Percentiles rank a stretch among this genome's conserved stretches.
Conservation (phyloP, 1,140 invertebrate genomes). For the Drosophila sechellia region DNA sequence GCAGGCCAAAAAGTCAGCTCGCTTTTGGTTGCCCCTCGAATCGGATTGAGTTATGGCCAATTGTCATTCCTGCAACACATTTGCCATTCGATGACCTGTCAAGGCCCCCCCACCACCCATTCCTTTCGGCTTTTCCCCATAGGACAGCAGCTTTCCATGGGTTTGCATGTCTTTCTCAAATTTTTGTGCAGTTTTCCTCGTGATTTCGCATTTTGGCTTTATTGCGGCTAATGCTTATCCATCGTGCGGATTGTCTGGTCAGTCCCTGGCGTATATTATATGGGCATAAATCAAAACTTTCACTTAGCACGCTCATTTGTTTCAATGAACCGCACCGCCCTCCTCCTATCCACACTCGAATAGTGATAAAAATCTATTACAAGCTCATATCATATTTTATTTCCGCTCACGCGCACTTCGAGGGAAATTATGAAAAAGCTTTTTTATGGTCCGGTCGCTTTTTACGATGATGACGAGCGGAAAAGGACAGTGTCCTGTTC, state of each 20-base stretch:
- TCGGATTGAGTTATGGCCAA: constrained; percentile 51
- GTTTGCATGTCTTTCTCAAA: constrained; percentile 57
- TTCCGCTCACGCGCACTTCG: constrained; percentile 55
- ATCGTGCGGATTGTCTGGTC: constrained; percentile 14
- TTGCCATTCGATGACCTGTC: constrained; percentile 45
- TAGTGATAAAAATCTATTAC: constrained; percentile 82
- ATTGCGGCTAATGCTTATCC: constrained; percentile 32
- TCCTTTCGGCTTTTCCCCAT: constrained; percentile 1
- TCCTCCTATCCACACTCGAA: constrained; percentile 37
- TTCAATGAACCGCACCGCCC: constrained; percentile 58
- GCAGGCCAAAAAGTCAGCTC: constrained; percentile 20
- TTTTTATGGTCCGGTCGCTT: constrained; percentile 73
- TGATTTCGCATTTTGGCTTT: constrained; percentile 6
- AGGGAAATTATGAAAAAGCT: constrained; percentile 80
- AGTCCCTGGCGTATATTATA: constrained; percentile 77
- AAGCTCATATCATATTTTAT: constrained; percentile 83
- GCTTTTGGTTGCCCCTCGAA: constrained; percentile 4
- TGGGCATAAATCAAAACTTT: constrained; percentile 82
- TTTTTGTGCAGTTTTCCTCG: constrained; percentile 45
- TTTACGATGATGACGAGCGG: constrained; percentile 71
- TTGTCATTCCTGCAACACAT: constrained; percentile 58
- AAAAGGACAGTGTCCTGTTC: constrained; percentile 19
- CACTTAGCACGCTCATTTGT: constrained; percentile 83
- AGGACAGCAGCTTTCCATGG: constrained; percentile 4
- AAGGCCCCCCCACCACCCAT: too few species aligned